Conservation (phyloP, 2,113 vertebrate species). For the Phrynosoma platyrhinos region DNA sequence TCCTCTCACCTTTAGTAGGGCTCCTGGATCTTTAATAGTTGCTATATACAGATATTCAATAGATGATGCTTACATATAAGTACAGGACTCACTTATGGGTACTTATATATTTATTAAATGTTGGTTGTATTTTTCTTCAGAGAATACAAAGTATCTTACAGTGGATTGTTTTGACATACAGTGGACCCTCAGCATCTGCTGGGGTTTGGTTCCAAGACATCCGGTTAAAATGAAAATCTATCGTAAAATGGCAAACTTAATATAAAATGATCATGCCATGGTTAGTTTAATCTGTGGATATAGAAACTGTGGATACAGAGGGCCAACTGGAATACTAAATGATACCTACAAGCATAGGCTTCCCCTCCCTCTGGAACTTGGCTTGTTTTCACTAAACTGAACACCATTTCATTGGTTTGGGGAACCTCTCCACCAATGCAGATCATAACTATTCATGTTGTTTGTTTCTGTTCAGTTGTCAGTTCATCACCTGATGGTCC, state of each 20-base stretch:
- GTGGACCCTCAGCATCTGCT: neutral
- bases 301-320: no score
- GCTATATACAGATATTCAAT: neutral
- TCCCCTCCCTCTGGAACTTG: neutral
- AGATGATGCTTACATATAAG: neutral
- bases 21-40: neutral
- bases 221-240: no score
- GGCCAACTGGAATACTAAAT: neutral
- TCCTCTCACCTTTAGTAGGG: neutral
- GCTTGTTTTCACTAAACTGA: no score
- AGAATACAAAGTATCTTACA: neutral
- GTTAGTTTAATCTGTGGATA: no score
- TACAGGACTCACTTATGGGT: neutral
- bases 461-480: no score
- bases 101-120: neutral
- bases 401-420: no score
- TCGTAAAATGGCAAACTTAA: no score
- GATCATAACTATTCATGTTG: no score
- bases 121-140: neutral
- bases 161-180: neutral
- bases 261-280: no score
- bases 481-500: no score
- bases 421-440: no score
- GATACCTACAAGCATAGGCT: neutral
- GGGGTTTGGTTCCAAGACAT: no score